Percentiles rank a stretch among this genome's conserved stretches.
phyloP scores from a whole-genome alignment of 1,140 invertebrate genomes.

The Cyrtorhinus lividipennis region DNA sequence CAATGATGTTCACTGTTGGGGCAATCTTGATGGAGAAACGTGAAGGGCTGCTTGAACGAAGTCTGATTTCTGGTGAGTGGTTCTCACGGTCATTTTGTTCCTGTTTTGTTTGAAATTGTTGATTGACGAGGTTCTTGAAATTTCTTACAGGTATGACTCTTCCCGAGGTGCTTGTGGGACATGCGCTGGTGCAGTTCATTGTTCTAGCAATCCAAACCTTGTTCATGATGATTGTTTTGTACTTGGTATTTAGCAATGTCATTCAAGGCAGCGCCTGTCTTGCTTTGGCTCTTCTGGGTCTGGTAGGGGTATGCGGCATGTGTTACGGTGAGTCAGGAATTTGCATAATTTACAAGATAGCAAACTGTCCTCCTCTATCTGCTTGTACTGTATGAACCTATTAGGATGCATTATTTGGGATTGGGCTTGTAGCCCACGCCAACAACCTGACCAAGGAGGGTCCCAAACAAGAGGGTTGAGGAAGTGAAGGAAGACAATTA shows the following conservation, averaged over 20 bases:
- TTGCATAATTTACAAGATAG: too few species aligned
- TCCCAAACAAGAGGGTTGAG: too few species aligned
- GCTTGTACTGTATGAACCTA: too few species aligned
- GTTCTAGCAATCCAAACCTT: conserved; percentile 70
- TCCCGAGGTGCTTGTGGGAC: conserved; percentile 63
- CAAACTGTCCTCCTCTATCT: background rate
- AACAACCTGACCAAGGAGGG: too few species aligned
- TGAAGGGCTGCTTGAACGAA: conserved; percentile 76
- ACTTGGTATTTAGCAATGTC: conserved; percentile 34
- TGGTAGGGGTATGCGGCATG: conserved; percentile 42
- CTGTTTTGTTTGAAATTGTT: too few species aligned
- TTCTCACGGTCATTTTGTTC: background rate
- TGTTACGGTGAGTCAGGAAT: conserved; percentile 37
- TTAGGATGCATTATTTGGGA: too few species aligned
- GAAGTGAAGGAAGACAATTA: background rate
- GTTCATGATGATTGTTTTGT: conserved; percentile 40
- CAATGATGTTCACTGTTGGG: conserved; percentile 82
- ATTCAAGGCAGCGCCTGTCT: conserved; percentile 34
- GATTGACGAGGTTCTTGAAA: too few species aligned
- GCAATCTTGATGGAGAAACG: conserved; percentile 76
- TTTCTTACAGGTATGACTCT: conserved; percentile 65
- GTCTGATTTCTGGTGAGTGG: conserved; percentile 58
- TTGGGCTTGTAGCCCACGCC: too few species aligned
- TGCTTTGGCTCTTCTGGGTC: conserved; percentile 34
- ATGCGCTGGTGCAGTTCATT: conserved; percentile 70